Conservation (phyloP, 1,140 invertebrate genomes). For the Caligus rogercresseyi region DNA sequence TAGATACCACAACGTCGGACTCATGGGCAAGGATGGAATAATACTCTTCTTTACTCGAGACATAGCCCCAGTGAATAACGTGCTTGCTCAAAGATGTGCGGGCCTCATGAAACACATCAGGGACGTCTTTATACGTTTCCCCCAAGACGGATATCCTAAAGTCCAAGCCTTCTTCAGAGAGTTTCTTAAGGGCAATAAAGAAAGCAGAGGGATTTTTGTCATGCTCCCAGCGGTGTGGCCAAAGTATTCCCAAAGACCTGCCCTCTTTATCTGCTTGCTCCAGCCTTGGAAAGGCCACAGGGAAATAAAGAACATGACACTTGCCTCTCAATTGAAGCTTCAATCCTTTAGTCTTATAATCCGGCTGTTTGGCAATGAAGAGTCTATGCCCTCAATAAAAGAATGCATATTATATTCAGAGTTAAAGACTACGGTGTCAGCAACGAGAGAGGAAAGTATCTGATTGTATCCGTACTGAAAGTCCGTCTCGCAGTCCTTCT, state of each 20-base stretch:
- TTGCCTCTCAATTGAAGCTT: conserved; percentile 36
- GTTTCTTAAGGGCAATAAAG: conserved; percentile 36
- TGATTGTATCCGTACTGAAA: conserved; percentile 62
- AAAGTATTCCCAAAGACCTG: conserved; percentile 42
- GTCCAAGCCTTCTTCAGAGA: conserved; percentile 36
- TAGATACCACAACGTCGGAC: conserved; percentile 47
- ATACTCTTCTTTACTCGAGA: conserved; percentile 38
- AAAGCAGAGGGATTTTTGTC: conserved; percentile 52
- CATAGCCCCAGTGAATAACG: conserved; percentile 45
- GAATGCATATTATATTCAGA: conserved; percentile 45
- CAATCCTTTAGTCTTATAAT: conserved; percentile 32
- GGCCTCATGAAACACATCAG: conserved; percentile 36
- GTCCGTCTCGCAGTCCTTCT: conserved; percentile 45
- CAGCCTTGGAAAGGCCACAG: conserved; percentile 28
- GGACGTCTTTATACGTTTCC: conserved; percentile 38
- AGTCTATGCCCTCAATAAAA: conserved; percentile 43
- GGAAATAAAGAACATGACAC: conserved; percentile 46
- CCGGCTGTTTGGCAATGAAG: conserved; percentile 47
- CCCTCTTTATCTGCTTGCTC: neutral
- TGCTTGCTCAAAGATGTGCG: conserved; percentile 31
- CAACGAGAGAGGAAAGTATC: conserved; percentile 36
- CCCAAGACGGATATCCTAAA: conserved; percentile 46
- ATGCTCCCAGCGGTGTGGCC: conserved; percentile 63
- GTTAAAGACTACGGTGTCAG: conserved; percentile 7
- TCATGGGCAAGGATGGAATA: conserved; percentile 33